phyloP scores from a whole-genome alignment of 1,140 invertebrate genomes.

The Spodoptera frugiperda region DNA sequence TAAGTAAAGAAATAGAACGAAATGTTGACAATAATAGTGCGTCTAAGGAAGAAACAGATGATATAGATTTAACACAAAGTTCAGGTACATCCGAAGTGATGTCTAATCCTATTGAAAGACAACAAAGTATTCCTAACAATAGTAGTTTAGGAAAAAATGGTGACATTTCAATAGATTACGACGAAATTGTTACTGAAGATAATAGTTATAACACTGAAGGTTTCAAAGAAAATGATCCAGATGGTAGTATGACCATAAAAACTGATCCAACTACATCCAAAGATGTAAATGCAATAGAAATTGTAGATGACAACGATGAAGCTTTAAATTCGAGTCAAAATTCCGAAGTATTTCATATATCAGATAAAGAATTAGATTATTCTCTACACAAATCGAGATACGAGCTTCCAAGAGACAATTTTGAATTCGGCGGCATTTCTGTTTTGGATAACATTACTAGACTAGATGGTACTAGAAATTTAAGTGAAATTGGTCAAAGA shows the following conservation, averaged over 20 bases:
- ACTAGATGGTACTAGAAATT: background rate
- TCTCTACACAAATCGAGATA: constrained; percentile 63
- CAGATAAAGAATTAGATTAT: constrained; percentile 79
- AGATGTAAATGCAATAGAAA: constrained; percentile 18
- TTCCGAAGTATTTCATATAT: constrained; percentile 71
- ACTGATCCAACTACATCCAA: background rate
- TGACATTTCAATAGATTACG: constrained; percentile 76
- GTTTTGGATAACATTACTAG: constrained; percentile 58
- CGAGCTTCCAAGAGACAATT: constrained; percentile 50
- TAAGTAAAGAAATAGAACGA: constrained; percentile 39
- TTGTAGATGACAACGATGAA: constrained; percentile 48
- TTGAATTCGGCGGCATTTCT: constrained; percentile 65
- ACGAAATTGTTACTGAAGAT: constrained; percentile 60
- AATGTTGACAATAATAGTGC: constrained; percentile 35
- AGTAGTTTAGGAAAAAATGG: constrained; percentile 62
- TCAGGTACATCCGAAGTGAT: constrained; percentile 49
- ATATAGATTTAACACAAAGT: constrained; percentile 72
- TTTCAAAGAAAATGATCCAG: background rate
- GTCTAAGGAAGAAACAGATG: constrained; percentile 32
- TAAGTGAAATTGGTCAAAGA: background rate
- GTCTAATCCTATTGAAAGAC: background rate
- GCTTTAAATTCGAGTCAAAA: constrained; percentile 54
- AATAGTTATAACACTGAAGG: background rate
- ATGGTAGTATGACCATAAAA: background rate
- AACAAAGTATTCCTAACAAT: constrained; percentile 38